These are phyloP conservation scores for Masnerella sp. DNA, from an alignment of 2,888 invertebrate species.

Conservation along the genomic window DNA sequence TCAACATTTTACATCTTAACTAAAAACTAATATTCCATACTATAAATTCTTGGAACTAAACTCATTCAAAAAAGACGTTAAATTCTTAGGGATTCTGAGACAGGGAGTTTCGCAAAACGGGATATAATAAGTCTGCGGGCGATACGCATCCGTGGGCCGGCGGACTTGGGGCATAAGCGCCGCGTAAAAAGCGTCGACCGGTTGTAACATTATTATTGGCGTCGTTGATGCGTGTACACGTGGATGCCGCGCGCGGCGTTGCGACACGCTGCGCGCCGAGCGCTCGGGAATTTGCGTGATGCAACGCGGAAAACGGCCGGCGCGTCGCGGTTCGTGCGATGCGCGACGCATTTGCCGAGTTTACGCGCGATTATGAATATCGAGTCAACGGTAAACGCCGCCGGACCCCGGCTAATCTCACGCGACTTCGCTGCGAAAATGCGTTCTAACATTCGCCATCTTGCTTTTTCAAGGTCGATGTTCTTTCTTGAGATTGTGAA, in stretches of 20 bases:
- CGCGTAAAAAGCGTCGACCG: conserved; percentile 44
- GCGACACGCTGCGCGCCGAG: conserved; percentile 42
- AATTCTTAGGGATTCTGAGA: no score
- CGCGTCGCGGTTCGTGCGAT: neutral
- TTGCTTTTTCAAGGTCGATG: neutral
- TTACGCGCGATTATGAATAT: conserved; percentile 28
- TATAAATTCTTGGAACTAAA: no score
- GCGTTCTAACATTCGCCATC: no score
- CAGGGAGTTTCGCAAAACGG: conserved; percentile 48
- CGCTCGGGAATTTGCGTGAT: conserved; percentile 33
- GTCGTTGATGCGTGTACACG: conserved; percentile 57
- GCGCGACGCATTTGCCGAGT: conserved; percentile 9
- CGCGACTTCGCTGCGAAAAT: no score
- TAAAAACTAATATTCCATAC: no score
- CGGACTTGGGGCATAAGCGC: no score
- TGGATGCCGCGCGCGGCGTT: conserved; percentile 42
- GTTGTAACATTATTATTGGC: conserved; percentile 54
- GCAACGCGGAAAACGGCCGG: neutral
- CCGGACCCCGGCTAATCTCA: conserved; percentile 1
- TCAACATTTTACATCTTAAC: no score
- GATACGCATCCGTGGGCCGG: conserved; percentile 55
- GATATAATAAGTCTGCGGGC: conserved; percentile 45
- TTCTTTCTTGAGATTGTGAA: no score
- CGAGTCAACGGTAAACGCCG: conserved; percentile 15
- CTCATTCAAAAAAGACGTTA: no score